Conservation (phyloP, 2,888 invertebrate genomes). For the Rhingia campestris region DNA sequence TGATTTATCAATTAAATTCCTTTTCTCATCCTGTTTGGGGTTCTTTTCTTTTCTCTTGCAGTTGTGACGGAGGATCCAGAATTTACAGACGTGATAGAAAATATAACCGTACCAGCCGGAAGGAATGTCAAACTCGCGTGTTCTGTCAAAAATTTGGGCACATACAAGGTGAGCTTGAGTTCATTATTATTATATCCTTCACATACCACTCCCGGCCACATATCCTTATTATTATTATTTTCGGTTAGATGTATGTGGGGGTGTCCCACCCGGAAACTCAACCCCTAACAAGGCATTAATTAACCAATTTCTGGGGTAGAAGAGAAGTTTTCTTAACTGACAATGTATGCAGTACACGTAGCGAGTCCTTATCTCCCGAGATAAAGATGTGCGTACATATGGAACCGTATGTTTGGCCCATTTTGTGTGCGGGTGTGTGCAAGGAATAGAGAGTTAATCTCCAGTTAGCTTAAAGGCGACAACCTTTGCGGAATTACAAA, state of each 20-base stretch:
- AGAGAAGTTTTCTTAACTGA: slow-evolving; percentile 44
- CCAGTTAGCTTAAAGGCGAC: slow-evolving; percentile 73
- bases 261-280: slow-evolving; percentile 20
- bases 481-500: slow-evolving; percentile 72
- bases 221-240: slow-evolving; percentile 69
- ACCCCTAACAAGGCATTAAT: slow-evolving; percentile 72
- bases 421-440: slow-evolving; percentile 19
- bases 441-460: slow-evolving; percentile 61
- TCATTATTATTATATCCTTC: slow-evolving; percentile 57
- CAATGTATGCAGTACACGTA: slow-evolving; percentile 71
- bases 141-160: slow-evolving; percentile 83
- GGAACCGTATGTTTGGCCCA: background rate
- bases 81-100: slow-evolving; percentile 94
- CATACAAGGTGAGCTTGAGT: slow-evolving; percentile 82
- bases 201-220: background rate
- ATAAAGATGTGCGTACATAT: slow-evolving; percentile 55
- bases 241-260: slow-evolving; percentile 50
- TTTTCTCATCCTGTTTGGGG: slow-evolving; percentile 40
- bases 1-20: slow-evolving; percentile 65
- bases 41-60: slow-evolving; percentile 84
- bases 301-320: slow-evolving; percentile 73
- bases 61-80: slow-evolving; percentile 92
- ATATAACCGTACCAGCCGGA: slow-evolving; percentile 91
- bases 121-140: slow-evolving; percentile 83
- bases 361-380: slow-evolving; percentile 58